Base-by-base conservation (phyloP, 53 echinoderm and acorn worm species). In the Holothuria scabra region DNA sequence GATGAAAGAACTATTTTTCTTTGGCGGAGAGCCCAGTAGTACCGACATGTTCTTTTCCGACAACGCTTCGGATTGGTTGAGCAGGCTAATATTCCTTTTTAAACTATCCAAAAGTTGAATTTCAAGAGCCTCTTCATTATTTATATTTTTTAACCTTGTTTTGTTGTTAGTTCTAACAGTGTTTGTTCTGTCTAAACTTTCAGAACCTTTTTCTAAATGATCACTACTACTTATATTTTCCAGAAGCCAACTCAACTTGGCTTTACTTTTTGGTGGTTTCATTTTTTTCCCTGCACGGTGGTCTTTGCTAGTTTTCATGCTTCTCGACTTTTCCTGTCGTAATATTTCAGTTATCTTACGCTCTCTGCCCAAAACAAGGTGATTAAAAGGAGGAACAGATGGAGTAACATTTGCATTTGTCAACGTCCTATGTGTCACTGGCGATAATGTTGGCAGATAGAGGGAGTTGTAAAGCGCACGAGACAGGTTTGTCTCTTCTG, bases 381-480 rank as follows among this genome's bases (percentile, higher is more conserved):
- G 82, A 81, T 81, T 81, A 23, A 81, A 81, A 64, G 82, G 82
- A 38, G 82, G 82, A 12, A 81, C 82, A 24, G 82, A 63, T 1
- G 69, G 70, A 11, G 63, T 80, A 11, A 74, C 24, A 44, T 56
- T 61, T 28, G 64, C 62, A 28, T 81, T 91, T 41, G 81, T 79
- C 32, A 85, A 48, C 28, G 91, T 72, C 62, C 88, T 83, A 24
- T 81, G 79, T 26, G 88, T 66, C 8, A 91, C 85, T 75, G 91
- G 88, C 67, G 85, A 84, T n/a, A 80, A 65, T 41, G 88, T 91
- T 52, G 91, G 88, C 63, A 88, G 78, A 65, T 90, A 90, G 14
- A 95, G 84, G 24, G 91, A 91, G 86, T 95, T 95, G 86, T 95
- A 95, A 21, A 81, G 34, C 37, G 92, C 92, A 25, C 95, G 90